These are phyloP conservation scores for Benitochromis conjunctus DNA, from an alignment of 2,113 vertebrate genomes.

Conservation along the genomic window DNA sequence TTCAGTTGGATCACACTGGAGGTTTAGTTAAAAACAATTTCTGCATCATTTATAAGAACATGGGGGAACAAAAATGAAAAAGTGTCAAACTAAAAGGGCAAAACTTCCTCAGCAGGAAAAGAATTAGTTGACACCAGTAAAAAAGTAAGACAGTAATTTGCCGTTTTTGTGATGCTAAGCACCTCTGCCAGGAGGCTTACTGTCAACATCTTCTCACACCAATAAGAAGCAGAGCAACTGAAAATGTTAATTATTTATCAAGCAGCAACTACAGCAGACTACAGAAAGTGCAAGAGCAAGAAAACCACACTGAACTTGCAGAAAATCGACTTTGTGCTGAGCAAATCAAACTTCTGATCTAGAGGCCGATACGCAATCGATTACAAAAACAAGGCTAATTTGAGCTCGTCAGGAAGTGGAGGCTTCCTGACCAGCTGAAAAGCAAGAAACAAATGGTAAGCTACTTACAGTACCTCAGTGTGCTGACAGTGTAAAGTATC, in stretches of 20 bases:
- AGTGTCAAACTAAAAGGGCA: not conserved
- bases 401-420: not conserved
- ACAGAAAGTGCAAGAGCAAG: slow-evolving; percentile 5
- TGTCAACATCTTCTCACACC: slow-evolving; percentile 59
- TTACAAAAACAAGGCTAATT: not conserved
- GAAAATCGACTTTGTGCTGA: not conserved
- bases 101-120: slow-evolving; percentile 3
- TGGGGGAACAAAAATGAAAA: not conserved
- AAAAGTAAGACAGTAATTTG: slow-evolving; percentile 30
- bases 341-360: slow-evolving; percentile 15
- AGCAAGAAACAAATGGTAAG: not conserved
- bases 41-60: not conserved
- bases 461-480: not conserved
- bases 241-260: slow-evolving; percentile 62
- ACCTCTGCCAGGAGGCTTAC: slow-evolving; percentile 48
- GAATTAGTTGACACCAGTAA: slow-evolving; percentile 40
- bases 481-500: not conserved
- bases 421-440: not conserved
- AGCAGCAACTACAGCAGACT: slow-evolving; percentile 30
- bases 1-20: not conserved
- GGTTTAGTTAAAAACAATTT: not conserved
- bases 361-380: not conserved
- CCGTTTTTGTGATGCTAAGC: slow-evolving; percentile 52
- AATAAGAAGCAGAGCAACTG: slow-evolving; percentile 47
- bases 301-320: not conserved